phyloP scores from a whole-genome alignment of 2,888 invertebrate genomes.

The Pocota personata region DNA sequence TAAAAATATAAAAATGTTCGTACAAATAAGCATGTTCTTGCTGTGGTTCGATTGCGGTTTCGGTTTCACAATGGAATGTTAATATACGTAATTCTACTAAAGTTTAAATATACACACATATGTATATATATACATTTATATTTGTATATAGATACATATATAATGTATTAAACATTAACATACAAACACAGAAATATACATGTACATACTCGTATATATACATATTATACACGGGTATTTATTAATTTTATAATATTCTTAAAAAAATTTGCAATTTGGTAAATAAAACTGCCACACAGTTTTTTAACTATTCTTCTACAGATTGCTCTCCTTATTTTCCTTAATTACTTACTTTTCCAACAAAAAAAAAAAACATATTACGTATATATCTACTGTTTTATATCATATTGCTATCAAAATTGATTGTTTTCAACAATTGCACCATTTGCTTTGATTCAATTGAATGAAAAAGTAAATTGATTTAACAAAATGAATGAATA shows the following conservation, averaged over 20 bases:
- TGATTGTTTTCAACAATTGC: conserved; percentile 34
- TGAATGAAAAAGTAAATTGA: not conserved
- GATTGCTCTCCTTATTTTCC: not conserved
- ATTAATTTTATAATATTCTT: not conserved
- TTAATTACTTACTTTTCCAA: not conserved
- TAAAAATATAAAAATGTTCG: conserved; percentile 45
- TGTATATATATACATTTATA: conserved; percentile 1
- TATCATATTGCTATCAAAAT: conserved; percentile 6
- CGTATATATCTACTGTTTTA: not conserved
- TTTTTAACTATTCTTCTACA: not conserved
- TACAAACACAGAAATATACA: not conserved
- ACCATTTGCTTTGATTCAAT: conserved; percentile 31
- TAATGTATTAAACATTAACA: not conserved
- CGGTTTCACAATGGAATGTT: conserved; percentile 49
- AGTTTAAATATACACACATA: not conserved
- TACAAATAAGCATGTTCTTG: conserved; percentile 47
- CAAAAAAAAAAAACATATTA: not conserved
- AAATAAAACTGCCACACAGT: conserved; percentile 15
- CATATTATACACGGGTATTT: not conserved
- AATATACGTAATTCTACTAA: conserved; percentile 2
- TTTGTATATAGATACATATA: conserved; percentile 3
- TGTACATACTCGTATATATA: conserved; percentile 12
- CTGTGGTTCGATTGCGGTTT: conserved; percentile 37
- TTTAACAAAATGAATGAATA: not conserved
- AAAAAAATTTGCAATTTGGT: not conserved